A percentile compares a stretch with the other conserved stretches of the same genome.
These are phyloP conservation scores for Drosophila ezoana DNA, from an alignment of 2,888 invertebrate genomes.

Conservation along the genomic window DNA sequence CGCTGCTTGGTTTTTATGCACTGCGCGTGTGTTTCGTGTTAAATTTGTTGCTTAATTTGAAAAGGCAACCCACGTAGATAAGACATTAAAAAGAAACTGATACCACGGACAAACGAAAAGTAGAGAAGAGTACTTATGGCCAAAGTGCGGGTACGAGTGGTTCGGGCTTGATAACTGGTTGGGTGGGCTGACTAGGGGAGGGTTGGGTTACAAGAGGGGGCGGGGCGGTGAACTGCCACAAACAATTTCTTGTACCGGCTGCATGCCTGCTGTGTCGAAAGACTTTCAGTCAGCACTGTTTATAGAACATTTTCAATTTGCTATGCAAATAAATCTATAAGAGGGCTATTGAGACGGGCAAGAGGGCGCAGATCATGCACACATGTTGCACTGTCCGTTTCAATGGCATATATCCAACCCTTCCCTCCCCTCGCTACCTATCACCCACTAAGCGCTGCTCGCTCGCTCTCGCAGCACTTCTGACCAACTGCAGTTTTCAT, in stretches of 20 bases:
- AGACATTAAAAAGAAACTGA: conserved; percentile 64
- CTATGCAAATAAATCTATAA: conserved; percentile 64
- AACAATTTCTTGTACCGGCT: conserved; percentile 6
- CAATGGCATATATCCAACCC: not conserved
- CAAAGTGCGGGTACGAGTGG: conserved; percentile 5
- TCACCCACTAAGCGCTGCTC: not conserved
- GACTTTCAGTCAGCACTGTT: conserved; percentile 50
- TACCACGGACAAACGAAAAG: conserved; percentile 40
- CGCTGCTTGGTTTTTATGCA: conserved; percentile 68
- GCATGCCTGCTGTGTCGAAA: conserved; percentile 11
- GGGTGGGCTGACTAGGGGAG: not conserved
- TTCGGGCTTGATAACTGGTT: not conserved
- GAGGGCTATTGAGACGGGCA: not conserved
- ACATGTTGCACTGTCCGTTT: conserved; percentile 56
- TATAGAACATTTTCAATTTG: conserved; percentile 70
- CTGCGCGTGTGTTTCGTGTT: conserved; percentile 73
- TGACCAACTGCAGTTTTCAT: conserved; percentile 52
- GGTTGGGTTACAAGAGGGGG: not conserved
- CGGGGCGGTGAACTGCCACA: not conserved
- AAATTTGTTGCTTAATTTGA: conserved; percentile 74
- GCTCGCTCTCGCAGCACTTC: conserved; percentile 5
- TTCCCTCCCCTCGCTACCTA: not conserved
- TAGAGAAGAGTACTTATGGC: conserved; percentile 29
- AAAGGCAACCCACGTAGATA: conserved; percentile 68
- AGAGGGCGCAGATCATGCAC: conserved; percentile 21